Conservation (phyloP, 2,113 vertebrate genomes). For the Chloropsis hardwickii region DNA sequence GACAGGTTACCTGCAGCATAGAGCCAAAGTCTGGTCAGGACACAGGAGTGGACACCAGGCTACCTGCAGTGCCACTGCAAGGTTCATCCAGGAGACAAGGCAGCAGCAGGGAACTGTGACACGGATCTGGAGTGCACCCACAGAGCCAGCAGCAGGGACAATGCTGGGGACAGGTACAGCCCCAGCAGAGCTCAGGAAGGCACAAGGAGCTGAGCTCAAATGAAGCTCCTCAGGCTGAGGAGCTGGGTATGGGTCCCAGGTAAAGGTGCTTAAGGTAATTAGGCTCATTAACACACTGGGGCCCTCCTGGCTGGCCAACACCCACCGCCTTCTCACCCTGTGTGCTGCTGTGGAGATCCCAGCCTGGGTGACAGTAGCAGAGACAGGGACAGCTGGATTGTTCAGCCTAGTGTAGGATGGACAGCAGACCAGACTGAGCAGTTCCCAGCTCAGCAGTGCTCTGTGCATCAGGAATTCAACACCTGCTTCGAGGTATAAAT, state of each 20-base stretch:
- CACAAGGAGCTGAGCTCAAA: fast-evolving
- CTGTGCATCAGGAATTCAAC: background rate
- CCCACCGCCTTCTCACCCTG: background rate
- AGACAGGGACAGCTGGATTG: background rate
- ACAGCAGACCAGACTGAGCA: background rate
- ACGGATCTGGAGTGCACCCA: fast-evolving
- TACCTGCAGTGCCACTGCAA: background rate
- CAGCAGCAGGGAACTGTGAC: background rate
- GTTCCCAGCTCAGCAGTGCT: background rate
- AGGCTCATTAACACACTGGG: background rate
- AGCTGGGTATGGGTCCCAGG: fast-evolving
- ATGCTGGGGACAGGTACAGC: fast-evolving
- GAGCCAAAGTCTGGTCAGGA: background rate
- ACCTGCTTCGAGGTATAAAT: background rate
- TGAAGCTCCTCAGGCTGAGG: background rate
- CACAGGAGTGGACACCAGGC: background rate
- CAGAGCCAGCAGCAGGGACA: background rate
- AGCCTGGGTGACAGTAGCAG: background rate
- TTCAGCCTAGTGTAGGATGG: background rate
- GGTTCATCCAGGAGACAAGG: background rate
- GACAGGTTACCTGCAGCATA: background rate
- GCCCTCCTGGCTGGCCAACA: background rate
- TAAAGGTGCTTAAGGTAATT: background rate
- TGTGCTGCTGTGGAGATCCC: background rate
- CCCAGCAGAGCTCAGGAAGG: no score